These are phyloP conservation scores for Andrena chrysosceles DNA, from an alignment of 2,888 invertebrate species.

Conservation along the genomic window DNA sequence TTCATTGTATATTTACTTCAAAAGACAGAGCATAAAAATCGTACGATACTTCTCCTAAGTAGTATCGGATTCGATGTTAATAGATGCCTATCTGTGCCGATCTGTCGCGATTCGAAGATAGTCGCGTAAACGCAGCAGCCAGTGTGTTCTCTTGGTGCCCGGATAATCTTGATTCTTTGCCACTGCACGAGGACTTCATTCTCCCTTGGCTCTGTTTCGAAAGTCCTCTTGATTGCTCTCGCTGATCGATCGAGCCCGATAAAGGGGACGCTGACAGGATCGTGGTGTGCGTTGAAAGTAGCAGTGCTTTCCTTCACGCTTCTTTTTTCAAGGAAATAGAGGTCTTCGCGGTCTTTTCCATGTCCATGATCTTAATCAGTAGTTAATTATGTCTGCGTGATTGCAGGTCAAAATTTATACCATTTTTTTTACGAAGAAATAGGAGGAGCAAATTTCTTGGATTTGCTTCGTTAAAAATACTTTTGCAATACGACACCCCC, in stretches of 20 bases:
- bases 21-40: too few relatives aligned
- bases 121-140: slow-evolving; percentile 13
- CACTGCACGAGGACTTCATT: slow-evolving; percentile 20
- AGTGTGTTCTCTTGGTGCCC: neutral
- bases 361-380: neutral
- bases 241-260: slow-evolving; percentile 39
- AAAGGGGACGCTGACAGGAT: slow-evolving; percentile 21
- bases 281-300: neutral
- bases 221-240: slow-evolving; percentile 13
- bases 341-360: neutral
- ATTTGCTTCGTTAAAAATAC: neutral
- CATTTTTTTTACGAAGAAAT: too few relatives aligned
- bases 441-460: neutral
- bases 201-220: slow-evolving; percentile 27
- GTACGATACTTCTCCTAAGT: too few relatives aligned
- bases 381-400: too few relatives aligned
- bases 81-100: slow-evolving; percentile 28
- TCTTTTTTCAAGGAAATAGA: neutral
- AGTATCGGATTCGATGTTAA: slow-evolving; percentile 30
- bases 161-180: slow-evolving; percentile 19
- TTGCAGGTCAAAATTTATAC: too few relatives aligned
- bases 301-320: slow-evolving; percentile 6
- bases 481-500: neutral
- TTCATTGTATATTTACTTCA: too few relatives aligned
- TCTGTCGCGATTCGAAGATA: slow-evolving; percentile 33